A percentile compares a stretch with the other conserved stretches of the same genome.
phyloP scores from a whole-genome alignment of 92 coral and sea anemone genomes.

The Palythoa caribaeorum region DNA sequence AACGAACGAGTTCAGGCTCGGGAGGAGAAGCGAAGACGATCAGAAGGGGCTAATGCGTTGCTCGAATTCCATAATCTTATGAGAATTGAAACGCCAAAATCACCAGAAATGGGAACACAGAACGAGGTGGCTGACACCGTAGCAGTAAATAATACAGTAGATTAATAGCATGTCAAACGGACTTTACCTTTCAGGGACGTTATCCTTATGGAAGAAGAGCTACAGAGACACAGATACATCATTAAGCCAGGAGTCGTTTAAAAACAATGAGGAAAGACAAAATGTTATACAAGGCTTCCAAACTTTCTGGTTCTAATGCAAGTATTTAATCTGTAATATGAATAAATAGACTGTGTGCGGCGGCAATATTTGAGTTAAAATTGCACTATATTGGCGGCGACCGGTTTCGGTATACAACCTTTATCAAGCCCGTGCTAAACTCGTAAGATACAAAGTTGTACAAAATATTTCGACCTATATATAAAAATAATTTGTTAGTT shows the following conservation, averaged over 20 bases:
- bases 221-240: background rate
- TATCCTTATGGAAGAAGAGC: constrained; percentile 1
- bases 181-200: background rate
- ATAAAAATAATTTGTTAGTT: too few species aligned
- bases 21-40: constrained; percentile 17
- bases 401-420: too few species aligned
- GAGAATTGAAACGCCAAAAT: constrained; percentile 9
- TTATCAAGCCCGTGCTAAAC: too few species aligned
- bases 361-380: too few species aligned
- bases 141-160: background rate
- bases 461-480: too few species aligned
- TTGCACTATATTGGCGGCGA: too few species aligned
- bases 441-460: too few species aligned
- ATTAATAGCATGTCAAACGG: background rate
- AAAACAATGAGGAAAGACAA: background rate
- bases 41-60: background rate
- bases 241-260: background rate
- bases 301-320: background rate
- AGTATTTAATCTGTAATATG: background rate
- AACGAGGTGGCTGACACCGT: background rate
- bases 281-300: background rate
- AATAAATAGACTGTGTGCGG: too few species aligned
- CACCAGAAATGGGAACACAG: constrained; percentile 3
- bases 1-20: constrained; percentile 15
- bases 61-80: constrained; percentile 8